Conservation (phyloP, 2,113 vertebrate genomes). For the Progne subis region DNA sequence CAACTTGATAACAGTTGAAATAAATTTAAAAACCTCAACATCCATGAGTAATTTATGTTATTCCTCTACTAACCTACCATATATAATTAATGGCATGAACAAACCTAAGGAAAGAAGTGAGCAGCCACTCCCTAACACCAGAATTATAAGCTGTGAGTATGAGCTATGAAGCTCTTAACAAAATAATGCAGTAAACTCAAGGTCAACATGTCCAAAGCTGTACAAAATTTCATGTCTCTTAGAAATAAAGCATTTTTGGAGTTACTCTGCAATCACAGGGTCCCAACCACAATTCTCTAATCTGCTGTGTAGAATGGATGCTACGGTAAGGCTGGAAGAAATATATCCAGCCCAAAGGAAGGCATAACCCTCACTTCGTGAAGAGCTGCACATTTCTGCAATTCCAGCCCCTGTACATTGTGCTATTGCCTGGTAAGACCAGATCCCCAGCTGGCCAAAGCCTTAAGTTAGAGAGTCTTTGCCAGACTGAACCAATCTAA, state of each 20-base stretch:
- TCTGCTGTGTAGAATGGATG: neutral
- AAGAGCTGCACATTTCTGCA: neutral
- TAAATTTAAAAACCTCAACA: neutral
- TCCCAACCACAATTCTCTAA: neutral
- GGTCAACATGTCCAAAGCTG: neutral
- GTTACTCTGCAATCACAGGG: neutral
- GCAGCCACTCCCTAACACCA: neutral
- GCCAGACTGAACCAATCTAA: neutral
- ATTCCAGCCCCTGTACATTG: fast-evolving
- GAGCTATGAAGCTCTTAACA: neutral
- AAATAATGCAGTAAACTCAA: neutral
- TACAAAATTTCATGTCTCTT: neutral
- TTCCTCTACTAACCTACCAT: neutral
- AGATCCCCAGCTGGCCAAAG: neutral
- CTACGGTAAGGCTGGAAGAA: neutral
- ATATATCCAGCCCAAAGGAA: neutral
- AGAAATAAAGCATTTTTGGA: neutral
- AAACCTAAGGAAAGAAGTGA: neutral
- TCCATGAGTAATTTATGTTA: neutral
- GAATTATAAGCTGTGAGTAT: neutral
- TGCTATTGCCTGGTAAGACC: neutral
- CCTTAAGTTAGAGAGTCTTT: neutral
- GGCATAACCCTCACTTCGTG: neutral
- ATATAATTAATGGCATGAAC: neutral
- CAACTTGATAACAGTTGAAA: neutral